These are phyloP conservation scores for Leuctra nigra DNA, from an alignment of 2,888 invertebrate species.

Conservation along the genomic window DNA sequence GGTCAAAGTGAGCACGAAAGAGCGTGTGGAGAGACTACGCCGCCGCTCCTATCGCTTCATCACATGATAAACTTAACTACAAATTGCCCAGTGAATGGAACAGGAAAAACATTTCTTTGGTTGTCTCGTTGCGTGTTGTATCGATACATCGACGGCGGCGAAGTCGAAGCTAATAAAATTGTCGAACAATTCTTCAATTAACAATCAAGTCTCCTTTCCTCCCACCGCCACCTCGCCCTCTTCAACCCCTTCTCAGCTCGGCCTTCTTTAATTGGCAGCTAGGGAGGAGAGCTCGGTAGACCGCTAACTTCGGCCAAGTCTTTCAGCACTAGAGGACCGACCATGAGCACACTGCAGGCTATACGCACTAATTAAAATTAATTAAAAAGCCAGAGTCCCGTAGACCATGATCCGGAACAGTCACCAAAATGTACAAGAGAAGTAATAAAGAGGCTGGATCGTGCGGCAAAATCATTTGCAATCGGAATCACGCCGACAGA, in stretches of 20 bases:
- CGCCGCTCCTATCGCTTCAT: no score
- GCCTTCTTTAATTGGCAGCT: neutral
- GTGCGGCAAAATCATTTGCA: neutral
- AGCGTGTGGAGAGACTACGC: no score
- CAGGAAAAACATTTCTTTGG: no score
- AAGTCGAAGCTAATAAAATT: neutral
- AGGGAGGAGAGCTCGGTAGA: neutral
- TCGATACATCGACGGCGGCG: no score
- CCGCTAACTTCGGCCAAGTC: conserved; percentile 8
- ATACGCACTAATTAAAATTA: conserved; percentile 17
- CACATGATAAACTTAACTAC: no score
- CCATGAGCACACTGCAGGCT: conserved; percentile 3
- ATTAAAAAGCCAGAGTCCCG: conserved; percentile 14
- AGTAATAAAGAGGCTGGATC: conserved; percentile 2
- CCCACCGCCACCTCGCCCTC: no score
- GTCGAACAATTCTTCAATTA: conserved; percentile 9
- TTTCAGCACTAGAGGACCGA: neutral
- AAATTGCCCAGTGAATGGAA: no score
- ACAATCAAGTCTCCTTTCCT: conserved; percentile 3
- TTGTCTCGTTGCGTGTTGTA: no score
- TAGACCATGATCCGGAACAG: conserved; percentile 1
- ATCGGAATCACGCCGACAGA: no score
- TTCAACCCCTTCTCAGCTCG: neutral
- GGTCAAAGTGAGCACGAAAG: no score
- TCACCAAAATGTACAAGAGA: conserved; percentile 4